Evolutionary conservation across 1,140 invertebrate species (phyloP), one percentile per base, ranked within the genome.

Genomic region (Hetaerina americana): DNA sequence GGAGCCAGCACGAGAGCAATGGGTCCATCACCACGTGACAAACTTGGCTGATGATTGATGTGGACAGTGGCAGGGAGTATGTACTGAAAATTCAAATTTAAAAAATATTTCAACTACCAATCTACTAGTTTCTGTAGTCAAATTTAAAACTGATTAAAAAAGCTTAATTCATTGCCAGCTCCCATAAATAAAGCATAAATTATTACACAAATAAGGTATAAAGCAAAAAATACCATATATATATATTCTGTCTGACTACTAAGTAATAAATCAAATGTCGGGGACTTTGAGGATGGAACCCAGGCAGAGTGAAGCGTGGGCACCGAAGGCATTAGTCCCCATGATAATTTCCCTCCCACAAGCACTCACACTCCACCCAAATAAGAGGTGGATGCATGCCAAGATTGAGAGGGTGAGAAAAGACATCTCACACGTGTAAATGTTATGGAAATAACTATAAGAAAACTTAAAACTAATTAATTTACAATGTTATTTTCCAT

Each of bases 1-100:
- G 96, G 96, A 28, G 95, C 94, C 40, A 98, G 82, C 25, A 98
- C 90, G 5, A 98, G 82, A 26, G 91, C 94, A 78, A 97, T 93
- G 0, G 94, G 94, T 26, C 94, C 95, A 83, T 96, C 94, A 18
- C 93, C 92, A 71, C 90, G 83, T 75, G 87, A 85, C 57, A 96
- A 81, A 18, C 89, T 88, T 66, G 88, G 87, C 79, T 98, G 95
- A 78, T 95, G 88, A 76, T 94, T 94, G 71, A 97, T 97, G 78
- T 98, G 96, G 27, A 98, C 91, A 80, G 97, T 93, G 18, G 90
- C 90, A 71, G 90, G 91, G 68, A 93, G 79, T 74, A 90, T 90
- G 76, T 92, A 92, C 72, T 73, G 28, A 18, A 57, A 57, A 57
- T 12, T 5, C 15, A 57, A 57, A 40, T 5, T 40, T 8, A 40